Evolutionary conservation across 2,888 invertebrate genomes (phyloP), one percentile per base, ranked within the genome.

Genomic region (Eilema sororculum): DNA sequence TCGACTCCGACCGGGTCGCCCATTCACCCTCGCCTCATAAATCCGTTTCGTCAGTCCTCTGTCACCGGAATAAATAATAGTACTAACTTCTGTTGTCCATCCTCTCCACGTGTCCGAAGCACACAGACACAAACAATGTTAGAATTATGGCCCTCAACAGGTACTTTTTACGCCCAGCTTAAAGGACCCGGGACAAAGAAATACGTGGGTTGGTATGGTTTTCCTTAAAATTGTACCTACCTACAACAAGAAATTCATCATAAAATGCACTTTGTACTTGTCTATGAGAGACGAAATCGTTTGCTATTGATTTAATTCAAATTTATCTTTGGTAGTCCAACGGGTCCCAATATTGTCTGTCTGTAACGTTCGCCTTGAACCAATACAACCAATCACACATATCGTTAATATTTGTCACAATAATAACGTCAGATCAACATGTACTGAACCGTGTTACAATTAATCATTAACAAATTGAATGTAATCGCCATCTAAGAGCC

Each of bases 381-480:
- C 58, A 73, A 67, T 75, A 70, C 52, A 60, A 67, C 58, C 61
- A 75, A 79, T 79, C 69, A 69, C 58, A 69, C 60, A 58, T 73
- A 80, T 78, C 75, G 79, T 82, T 79, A 79, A 78, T 78, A 76
- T 83, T 84, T 78, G 80, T 84, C 79, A 80, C 76, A 76, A 78
- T 79, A 77, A 76, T 78, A 84, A 72, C 75, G 76, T 80, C 74
- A 79, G 75, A 82, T 81, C 79, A 77, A 74, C 67, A 69, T 70
- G 56, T 78, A 83, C 66, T 78, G 78, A 79, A 79, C 81, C 85
- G 79, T 83, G 80, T 78, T 75, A 76, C 80, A 81, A 88, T 88
- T 86, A 81, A 88, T 87, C 86, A 85, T 81, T 82, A 84, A 80
- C 83, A 80, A 84, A 83, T 77, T 80, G 77, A 83, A 85, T 86